Evolutionary conservation across 2,888 invertebrate species (phyloP).

Genomic region (Meiosimyza decipiens): DNA sequence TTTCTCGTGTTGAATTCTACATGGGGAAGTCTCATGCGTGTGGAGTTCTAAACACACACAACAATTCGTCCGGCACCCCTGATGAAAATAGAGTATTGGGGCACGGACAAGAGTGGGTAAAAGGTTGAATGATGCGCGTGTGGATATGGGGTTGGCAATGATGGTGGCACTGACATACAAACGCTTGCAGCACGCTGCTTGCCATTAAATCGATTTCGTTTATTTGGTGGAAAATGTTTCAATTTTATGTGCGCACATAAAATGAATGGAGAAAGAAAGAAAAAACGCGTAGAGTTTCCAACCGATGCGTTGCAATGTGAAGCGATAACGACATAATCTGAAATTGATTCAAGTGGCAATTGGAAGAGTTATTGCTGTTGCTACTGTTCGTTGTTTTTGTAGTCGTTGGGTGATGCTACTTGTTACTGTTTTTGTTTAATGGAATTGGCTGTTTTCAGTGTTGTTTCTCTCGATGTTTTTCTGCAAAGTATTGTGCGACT

Average conservation of each 20-base stretch:
- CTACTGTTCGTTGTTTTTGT: constrained; percentile 19
- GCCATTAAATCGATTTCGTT: background rate
- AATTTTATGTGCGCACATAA: constrained; percentile 19
- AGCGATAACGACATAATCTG: constrained; percentile 49
- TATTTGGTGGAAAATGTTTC: constrained; percentile 19
- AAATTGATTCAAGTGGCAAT: constrained; percentile 52
- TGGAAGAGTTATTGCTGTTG: constrained; percentile 45
- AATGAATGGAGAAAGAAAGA: background rate
- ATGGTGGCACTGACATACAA: background rate
- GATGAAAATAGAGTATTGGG: background rate
- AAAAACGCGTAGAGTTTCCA: background rate
- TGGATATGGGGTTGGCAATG: constrained; percentile 26
- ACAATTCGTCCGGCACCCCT: too few species aligned
- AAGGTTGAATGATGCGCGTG: background rate
- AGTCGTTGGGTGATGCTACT: background rate
- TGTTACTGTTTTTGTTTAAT: background rate
- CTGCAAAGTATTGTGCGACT: too few species aligned
- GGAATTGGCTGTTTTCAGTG: background rate
- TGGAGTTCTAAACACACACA: too few species aligned
- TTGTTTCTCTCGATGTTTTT: too few species aligned
- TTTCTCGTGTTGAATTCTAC: too few species aligned
- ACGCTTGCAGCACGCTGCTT: background rate
- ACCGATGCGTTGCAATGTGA: constrained; percentile 15
- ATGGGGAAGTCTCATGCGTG: too few species aligned
- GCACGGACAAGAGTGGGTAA: background rate